A percentile compares a stretch with the other conserved stretches of the same genome.
Conservation (phyloP, 1,140 invertebrate genomes). For the Cardiocondyla obscurior region DNA sequence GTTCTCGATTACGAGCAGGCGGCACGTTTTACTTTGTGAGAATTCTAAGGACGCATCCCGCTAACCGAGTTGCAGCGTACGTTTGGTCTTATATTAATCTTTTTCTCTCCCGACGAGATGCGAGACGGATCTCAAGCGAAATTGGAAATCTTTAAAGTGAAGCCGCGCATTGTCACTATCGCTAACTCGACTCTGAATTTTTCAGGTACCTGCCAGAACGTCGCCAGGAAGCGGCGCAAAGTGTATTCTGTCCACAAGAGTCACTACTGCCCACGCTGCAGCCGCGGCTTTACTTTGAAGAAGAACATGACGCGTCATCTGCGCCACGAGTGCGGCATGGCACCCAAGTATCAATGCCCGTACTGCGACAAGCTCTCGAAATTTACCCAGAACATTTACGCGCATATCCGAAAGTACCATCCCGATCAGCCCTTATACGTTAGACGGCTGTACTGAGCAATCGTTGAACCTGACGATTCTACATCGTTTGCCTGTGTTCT, state of each 20-base stretch:
- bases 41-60: neutral
- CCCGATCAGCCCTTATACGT: constrained; percentile 56
- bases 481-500: neutral
- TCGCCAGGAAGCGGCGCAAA: constrained; percentile 53
- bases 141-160: neutral
- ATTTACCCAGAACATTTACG: constrained; percentile 77
- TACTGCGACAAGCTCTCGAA: constrained; percentile 81
- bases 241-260: constrained; percentile 65
- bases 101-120: constrained; percentile 59
- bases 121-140: constrained; percentile 73
- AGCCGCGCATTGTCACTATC: neutral
- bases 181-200: constrained; percentile 59
- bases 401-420: constrained; percentile 76
- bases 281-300: constrained; percentile 77
- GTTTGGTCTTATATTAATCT: neutral
- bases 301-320: constrained; percentile 85
- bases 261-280: constrained; percentile 76
- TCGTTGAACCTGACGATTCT: neutral
- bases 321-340: constrained; percentile 84
- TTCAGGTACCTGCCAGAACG: constrained; percentile 60
- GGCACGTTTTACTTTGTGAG: neutral
- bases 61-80: neutral
- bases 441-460: constrained; percentile 60
- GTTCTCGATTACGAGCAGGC: constrained; percentile 15
- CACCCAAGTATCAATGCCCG: constrained; percentile 84